A percentile compares a stretch with the other conserved stretches of the same genome.
phyloP scores from a whole-genome alignment of 2,888 invertebrate species.

The Anorthoa munda region DNA sequence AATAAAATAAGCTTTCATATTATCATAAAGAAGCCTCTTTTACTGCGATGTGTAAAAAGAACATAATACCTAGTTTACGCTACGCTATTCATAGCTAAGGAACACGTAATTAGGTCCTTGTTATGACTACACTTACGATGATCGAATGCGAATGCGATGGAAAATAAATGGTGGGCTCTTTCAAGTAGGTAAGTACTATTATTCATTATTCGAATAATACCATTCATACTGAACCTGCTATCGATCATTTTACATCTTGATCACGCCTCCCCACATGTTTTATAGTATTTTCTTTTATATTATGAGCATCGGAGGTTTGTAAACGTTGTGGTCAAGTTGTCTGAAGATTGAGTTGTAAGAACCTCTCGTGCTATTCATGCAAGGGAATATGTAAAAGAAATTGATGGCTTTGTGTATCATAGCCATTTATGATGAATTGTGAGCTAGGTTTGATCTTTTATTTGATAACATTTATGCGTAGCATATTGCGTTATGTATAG shows the following conservation, averaged over 20 bases:
- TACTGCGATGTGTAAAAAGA: slow-evolving; percentile 38
- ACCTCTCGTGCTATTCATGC: slow-evolving; percentile 58
- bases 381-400: slow-evolving; percentile 51
- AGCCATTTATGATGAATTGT: slow-evolving; percentile 47
- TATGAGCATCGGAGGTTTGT: slow-evolving; percentile 56
- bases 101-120: slow-evolving; percentile 63
- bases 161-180: slow-evolving; percentile 62
- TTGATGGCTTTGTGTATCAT: slow-evolving; percentile 53
- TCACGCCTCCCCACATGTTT: slow-evolving; percentile 63
- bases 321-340: slow-evolving; percentile 62
- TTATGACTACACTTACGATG: slow-evolving; percentile 58
- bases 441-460: slow-evolving; percentile 28
- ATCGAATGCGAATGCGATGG: slow-evolving; percentile 58
- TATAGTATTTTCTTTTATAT: slow-evolving; percentile 63
- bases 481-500: slow-evolving; percentile 8
- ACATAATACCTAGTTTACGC: slow-evolving; percentile 24
- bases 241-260: slow-evolving; percentile 70
- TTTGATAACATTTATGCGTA: slow-evolving; percentile 16
- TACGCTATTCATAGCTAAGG: slow-evolving; percentile 52
- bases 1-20: slow-evolving; percentile 47
- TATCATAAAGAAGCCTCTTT: slow-evolving; percentile 34
- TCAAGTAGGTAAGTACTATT: slow-evolving; percentile 59
- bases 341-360: slow-evolving; percentile 66
- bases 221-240: slow-evolving; percentile 61
- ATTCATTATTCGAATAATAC: slow-evolving; percentile 65